Base-by-base conservation (phyloP, 2,888 invertebrate genomes). In the Ecliptopera silaceata region DNA sequence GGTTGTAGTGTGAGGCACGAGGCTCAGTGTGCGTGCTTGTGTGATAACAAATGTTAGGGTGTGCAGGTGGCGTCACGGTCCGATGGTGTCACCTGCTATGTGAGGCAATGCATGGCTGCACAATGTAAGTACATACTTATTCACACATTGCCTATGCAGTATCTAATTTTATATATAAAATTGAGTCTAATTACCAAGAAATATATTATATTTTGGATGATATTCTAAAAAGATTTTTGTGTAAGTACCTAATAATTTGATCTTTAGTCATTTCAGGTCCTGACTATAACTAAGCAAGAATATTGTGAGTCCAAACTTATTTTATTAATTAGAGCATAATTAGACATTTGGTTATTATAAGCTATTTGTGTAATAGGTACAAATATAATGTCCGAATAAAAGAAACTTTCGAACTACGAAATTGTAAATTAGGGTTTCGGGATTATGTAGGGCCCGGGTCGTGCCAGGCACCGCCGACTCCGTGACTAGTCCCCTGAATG, bases 11-110 rank as follows among this genome's bases (percentile, higher is more conserved):
- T 67, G 64, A 59, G 66, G 67, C 68, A 63, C 54, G 51, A 70
- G 68, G 61, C 64, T 64, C 65, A 65, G 72, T 76, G 74, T 56
- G 56, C 22, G 72, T 77, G 74, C 74, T 79, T 73, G 74, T 52
- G 51, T 75, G 75, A 70, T 76, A 79, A 74, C 73, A 70, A 67
- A 62, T 60, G 65, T 79, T 73, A 76, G 88, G 86, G 86, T 80
- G 81, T 56, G 86, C 88, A 88, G 88, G 91, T 88, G 88, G 65
- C 61, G 88, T 87, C 75, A 82, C 70, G 85, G 74, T 82, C 70
- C 73, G 78, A 61, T 75, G 77, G 70, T 70, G 77, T 78, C 91
- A 91, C 90, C 91, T 91, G 91, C 84, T 79, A 61, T 77, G 70
- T 75, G 68, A 71, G 71, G 74, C 73, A 68, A 79, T 72, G 85